Base-by-base conservation (phyloP, 2,888 invertebrate genomes). In the Caenorhabditis sp. region DNA sequence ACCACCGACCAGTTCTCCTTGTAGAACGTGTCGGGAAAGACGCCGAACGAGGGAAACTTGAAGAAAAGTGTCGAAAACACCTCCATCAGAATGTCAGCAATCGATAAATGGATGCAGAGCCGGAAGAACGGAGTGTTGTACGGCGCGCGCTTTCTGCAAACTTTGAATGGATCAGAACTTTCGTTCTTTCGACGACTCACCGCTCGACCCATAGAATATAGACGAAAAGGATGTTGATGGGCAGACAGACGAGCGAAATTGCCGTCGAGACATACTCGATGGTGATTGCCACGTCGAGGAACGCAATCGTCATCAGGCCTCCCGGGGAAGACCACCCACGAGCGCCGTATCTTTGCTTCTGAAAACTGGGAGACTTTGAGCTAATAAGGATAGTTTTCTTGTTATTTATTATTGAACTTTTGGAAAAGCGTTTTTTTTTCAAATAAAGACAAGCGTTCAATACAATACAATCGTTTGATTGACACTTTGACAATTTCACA, bases 51-150 rank as follows among this genome's bases (percentile, higher is more conserved):
- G 8, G 84, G 82, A 15, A 83, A 78, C 72, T 84, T 84, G 79
- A 83, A 83, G 76, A 82, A 80, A 6, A 83, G 13, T 1, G 80
- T 79, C n/a, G 79, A 80, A 59, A 84, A 83, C 8, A 82, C 59
- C 45, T 75, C 81, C 80, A 83, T 82, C 26, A 80, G 62, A 59
- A 83, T 81, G 65, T 84, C 84, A 32, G 82, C 82, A n/a, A 84
- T 71, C 13, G 80, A 82, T 5, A 84, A 62, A 56, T 84, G 84
- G 22, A 82, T 82, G 46, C 83, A 84, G 46, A 84, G 73, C 35
- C 82, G 79, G 61, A 84, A 84, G 73, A 84, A 83, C 20, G 82
- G 81, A 61, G 80, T 74, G 37, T 76, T 65, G 52, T 78, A 77
- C 1, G 81, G 83, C 9, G 79, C 59, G 26, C 77, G 80, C 61